These are phyloP conservation scores for Danaus plexippus DNA, from an alignment of 1,140 invertebrate species.

Conservation along the genomic window DNA sequence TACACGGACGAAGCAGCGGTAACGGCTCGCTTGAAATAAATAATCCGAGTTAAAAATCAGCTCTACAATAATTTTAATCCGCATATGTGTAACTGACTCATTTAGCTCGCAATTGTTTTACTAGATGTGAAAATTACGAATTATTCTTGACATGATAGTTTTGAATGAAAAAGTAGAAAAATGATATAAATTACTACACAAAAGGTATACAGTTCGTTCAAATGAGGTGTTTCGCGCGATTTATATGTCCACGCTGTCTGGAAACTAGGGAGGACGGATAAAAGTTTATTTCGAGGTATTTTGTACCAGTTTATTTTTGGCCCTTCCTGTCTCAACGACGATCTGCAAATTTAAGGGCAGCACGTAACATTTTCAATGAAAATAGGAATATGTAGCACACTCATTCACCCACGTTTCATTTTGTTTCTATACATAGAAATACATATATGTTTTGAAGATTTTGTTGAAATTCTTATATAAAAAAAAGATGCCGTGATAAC, in stretches of 20 bases:
- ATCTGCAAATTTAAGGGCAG: slow-evolving; percentile 64
- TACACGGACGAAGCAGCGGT: too few relatives aligned
- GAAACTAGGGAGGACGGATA: slow-evolving; percentile 36
- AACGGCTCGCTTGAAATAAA: too few relatives aligned
- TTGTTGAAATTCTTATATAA: too few relatives aligned
- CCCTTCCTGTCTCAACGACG: slow-evolving; percentile 55
- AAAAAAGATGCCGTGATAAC: background rate
- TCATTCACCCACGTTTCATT: slow-evolving; percentile 1
- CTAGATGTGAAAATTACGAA: too few relatives aligned
- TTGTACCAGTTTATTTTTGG: slow-evolving; percentile 63
- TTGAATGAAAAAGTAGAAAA: too few relatives aligned
- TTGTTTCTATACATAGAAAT: slow-evolving; percentile 4
- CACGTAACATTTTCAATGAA: slow-evolving; percentile 21
- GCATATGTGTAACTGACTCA: slow-evolving; percentile 3
- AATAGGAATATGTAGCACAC: slow-evolving; percentile 15
- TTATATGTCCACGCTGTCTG: slow-evolving; percentile 11
- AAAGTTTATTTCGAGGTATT: slow-evolving; percentile 62
- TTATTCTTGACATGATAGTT: too few relatives aligned
- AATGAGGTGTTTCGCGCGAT: background rate
- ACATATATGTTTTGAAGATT: background rate
- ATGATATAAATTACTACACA: too few relatives aligned
- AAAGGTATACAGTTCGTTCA: too few relatives aligned
- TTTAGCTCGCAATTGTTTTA: too few relatives aligned
- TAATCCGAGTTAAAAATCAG: background rate
- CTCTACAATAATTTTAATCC: slow-evolving; percentile 7